These are phyloP conservation scores for Pelodiscus sinensis DNA, from an alignment of 2,113 vertebrate genomes.

Conservation along the genomic window DNA sequence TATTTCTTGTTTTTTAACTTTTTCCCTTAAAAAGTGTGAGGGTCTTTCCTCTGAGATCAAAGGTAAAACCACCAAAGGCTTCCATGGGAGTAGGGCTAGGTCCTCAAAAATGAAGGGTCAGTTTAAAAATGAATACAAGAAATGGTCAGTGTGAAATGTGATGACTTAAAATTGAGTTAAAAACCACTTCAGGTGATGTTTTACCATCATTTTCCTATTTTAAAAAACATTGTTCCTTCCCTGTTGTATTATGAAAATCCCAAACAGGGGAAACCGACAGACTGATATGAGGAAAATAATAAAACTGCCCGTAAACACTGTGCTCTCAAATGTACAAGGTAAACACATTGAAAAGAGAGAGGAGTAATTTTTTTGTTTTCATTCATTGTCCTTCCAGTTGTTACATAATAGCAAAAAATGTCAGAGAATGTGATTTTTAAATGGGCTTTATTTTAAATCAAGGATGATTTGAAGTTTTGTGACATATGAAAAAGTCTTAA, in stretches of 20 bases:
- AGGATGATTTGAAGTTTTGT: neutral
- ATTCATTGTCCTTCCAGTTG: neutral
- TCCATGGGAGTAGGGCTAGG: neutral
- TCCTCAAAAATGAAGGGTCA: neutral
- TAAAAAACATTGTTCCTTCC: neutral
- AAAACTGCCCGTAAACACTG: neutral
- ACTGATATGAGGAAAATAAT: fast-evolving
- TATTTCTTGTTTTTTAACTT: no score
- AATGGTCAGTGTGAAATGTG: neutral
- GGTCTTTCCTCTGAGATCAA: neutral
- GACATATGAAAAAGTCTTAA: neutral
- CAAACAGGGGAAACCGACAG: neutral
- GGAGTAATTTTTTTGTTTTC: neutral
- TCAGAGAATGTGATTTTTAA: neutral
- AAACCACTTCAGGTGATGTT: neutral
- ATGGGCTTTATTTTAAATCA: neutral
- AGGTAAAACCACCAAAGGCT: neutral
- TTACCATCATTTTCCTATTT: neutral
- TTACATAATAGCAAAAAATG: neutral
- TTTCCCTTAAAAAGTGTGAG: neutral
- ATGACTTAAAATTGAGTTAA: neutral
- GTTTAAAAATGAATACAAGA: neutral
- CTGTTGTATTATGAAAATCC: neutral
- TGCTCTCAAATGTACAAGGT: neutral
- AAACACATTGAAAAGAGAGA: neutral